Base-by-base conservation (phyloP, 2,888 invertebrate species). In the Drosophila lutescens region DNA sequence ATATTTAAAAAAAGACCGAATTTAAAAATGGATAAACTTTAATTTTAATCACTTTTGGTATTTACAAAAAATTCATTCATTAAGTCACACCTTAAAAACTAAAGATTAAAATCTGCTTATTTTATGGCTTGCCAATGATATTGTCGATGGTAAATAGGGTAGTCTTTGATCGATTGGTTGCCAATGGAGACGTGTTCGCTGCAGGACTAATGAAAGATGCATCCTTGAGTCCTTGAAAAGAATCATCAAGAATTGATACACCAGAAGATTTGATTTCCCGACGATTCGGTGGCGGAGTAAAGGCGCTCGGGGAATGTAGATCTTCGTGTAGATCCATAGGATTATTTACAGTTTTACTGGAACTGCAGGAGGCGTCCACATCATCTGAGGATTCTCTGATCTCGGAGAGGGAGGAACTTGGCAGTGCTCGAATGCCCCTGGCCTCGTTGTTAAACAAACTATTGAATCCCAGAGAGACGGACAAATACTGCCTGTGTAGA, bases 81-180 rank as follows among this genome's bases (percentile, higher is more conserved):
- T 41, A 41, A 23, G 1, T 10, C 13, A 17, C n/a, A 44, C 30
- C n/a, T 10, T 36, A 47, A 7, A 30, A n/a, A n/a, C 0, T 2
- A 34, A 41, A 13, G 9, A 7, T 6, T 2, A n/a, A 17, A 49
- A 23, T 2, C 7, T 30, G 12, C 2, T n/a, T 26, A 0, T 12
- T 6, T 30, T 36, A 61, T 9, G 90, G 85, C 75, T 92, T 92
- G 74, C 86, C 91, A 62, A 92, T 92, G 47, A 92, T 89, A 79
- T 92, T 92, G 72, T 92, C 92, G 75, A 92, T 92, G 59, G 91
- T 91, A 74, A 92, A 92, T 8, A 89, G 79, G 7, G 86, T 78
- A 40, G 78, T 79, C 76, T 86, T 89, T 46, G 79, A 73, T 38
- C 68, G 76, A 38, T 61, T 81, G 60, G 26, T 62, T 51, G 77